Conservation (phyloP, 1,140 invertebrate genomes). For the Ladona fulva region DNA sequence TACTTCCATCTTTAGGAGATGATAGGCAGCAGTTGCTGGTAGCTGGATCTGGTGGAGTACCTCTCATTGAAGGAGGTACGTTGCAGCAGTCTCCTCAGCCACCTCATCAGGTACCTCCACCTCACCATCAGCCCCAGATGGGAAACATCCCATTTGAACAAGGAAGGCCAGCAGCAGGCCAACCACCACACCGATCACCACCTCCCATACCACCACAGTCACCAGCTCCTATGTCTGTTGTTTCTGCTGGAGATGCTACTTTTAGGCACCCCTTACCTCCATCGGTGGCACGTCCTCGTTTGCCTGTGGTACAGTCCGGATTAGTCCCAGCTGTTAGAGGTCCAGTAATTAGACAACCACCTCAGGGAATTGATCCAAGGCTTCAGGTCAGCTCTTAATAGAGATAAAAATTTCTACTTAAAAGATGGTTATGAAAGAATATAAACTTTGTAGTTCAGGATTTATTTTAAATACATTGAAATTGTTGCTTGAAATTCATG, state of each 20-base stretch:
- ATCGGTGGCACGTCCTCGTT: slow-evolving; percentile 35
- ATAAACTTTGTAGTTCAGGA: too few species aligned
- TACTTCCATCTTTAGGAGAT: neutral
- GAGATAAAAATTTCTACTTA: too few species aligned
- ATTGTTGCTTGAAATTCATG: too few species aligned
- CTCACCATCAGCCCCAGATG: neutral
- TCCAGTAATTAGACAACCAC: slow-evolving; percentile 13
- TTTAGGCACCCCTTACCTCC: slow-evolving; percentile 50
- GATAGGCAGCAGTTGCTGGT: neutral
- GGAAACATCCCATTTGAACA: neutral
- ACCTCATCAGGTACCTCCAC: neutral
- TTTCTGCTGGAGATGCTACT: slow-evolving; percentile 29
- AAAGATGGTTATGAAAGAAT: too few species aligned
- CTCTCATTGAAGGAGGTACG: neutral
- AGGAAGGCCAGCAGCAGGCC: neutral
- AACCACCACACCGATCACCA: neutral
- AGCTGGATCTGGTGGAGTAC: neutral
- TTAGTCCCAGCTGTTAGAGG: slow-evolving; percentile 11
- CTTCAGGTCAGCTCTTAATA: slow-evolving; percentile 17
- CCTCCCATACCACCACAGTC: slow-evolving; percentile 18
- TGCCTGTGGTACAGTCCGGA: slow-evolving; percentile 28
- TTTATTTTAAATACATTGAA: too few species aligned
- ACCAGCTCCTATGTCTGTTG: neutral
- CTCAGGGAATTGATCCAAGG: slow-evolving; percentile 20
- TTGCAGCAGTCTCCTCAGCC: neutral